Conservation (phyloP, 2,888 invertebrate genomes). For the Calephelis perditalis region DNA sequence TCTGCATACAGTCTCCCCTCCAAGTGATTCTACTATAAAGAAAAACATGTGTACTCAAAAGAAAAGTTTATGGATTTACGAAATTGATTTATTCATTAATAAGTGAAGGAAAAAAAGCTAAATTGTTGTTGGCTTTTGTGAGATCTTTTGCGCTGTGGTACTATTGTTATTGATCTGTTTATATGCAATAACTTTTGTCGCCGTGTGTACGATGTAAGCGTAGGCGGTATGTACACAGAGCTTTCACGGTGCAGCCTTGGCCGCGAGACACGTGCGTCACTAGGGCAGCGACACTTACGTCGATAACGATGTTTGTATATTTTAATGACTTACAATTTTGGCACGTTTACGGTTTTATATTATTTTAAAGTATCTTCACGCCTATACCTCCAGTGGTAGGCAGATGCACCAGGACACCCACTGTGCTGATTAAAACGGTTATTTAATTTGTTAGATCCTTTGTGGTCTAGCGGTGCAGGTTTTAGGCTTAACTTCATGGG, state of each 20-base stretch:
- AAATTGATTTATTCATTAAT: neutral
- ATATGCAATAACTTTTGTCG: neutral
- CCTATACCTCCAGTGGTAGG: too few relatives aligned
- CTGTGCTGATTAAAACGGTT: too few relatives aligned
- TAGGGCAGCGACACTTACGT: conserved; percentile 51
- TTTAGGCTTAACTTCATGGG: too few relatives aligned
- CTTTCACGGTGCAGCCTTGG: conserved; percentile 76
- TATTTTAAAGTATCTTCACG: too few relatives aligned
- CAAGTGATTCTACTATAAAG: neutral
- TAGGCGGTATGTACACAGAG: conserved; percentile 48
- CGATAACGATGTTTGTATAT: neutral
- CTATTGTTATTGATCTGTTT: neutral
- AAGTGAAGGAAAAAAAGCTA: neutral
- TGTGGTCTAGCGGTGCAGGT: too few relatives aligned
- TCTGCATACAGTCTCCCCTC: conserved; percentile 19
- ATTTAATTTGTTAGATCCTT: too few relatives aligned
- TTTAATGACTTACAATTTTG: neutral
- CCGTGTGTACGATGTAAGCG: conserved; percentile 25
- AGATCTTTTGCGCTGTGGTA: neutral
- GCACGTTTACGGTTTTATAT: too few relatives aligned
- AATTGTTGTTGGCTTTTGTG: neutral
- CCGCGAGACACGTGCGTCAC: conserved; percentile 72
- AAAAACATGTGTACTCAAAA: neutral
- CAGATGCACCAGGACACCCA: too few relatives aligned
- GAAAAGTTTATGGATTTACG: neutral